phyloP scores from a whole-genome alignment of 2,888 invertebrate genomes.

The Epicampocera succincta region DNA sequence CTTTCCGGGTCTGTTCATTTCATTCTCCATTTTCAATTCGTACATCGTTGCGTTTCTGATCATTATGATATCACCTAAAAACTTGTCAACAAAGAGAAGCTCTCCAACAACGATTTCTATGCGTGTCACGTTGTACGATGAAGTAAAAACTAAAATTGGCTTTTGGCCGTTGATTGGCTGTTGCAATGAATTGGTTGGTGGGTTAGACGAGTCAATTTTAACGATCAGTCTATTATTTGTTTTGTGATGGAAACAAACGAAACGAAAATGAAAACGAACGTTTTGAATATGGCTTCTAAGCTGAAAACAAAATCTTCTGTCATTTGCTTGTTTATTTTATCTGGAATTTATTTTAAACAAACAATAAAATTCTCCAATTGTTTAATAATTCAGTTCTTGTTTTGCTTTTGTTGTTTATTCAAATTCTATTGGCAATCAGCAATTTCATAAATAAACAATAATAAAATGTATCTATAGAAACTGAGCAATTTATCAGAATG shows the following conservation, averaged over 20 bases:
- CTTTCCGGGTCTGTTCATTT: neutral
- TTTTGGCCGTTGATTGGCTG: conserved; percentile 64
- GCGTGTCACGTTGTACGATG: conserved; percentile 61
- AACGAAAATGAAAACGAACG: neutral
- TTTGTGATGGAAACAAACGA: neutral
- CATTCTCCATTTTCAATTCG: conserved; percentile 3
- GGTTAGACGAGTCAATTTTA: conserved; percentile 32
- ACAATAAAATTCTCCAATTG: conserved; percentile 41
- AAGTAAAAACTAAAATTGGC: conserved; percentile 57
- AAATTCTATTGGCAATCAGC: conserved; percentile 52
- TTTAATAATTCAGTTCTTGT: neutral
- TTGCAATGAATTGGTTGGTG: conserved; percentile 35
- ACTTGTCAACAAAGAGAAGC: conserved; percentile 6
- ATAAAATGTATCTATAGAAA: conserved; percentile 49
- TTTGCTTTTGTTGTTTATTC: conserved; percentile 3
- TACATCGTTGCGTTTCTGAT: conserved; percentile 25
- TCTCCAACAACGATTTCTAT: conserved; percentile 20
- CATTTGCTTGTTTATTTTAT: conserved; percentile 12
- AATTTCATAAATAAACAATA: conserved; percentile 45
- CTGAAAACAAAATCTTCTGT: neutral
- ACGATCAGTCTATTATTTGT: conserved; percentile 2
- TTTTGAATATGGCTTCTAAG: conserved; percentile 10
- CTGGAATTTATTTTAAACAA: conserved; percentile 38
- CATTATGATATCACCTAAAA: conserved; percentile 49
- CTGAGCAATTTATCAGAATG: conserved; percentile 58